Evolutionary conservation across 2,888 invertebrate species (phyloP).

Genomic region (Cantharis lateralis): DNA sequence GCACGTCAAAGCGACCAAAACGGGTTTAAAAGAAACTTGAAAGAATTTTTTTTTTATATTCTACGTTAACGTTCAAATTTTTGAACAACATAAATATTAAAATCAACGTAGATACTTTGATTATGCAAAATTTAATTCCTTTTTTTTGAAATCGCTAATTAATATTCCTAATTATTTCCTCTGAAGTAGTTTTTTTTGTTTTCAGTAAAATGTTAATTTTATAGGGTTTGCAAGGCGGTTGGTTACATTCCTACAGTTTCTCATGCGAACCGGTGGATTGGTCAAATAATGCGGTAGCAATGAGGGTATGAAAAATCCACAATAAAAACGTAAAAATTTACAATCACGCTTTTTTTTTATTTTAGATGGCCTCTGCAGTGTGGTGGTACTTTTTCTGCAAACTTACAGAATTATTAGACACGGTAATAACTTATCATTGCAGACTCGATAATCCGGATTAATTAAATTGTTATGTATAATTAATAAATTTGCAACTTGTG

Average conservation of each 20-base stretch:
- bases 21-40: too few relatives aligned
- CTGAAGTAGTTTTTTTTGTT: neutral
- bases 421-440: slow-evolving; percentile 46
- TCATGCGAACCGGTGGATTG: slow-evolving; percentile 76
- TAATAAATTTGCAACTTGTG: too few relatives aligned
- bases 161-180: neutral
- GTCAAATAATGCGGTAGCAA: slow-evolving; percentile 61
- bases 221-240: slow-evolving; percentile 50
- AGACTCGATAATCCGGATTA: too few relatives aligned
- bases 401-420: slow-evolving; percentile 61
- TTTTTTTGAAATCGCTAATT: too few relatives aligned
- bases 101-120: too few relatives aligned
- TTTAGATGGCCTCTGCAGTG: slow-evolving; percentile 55
- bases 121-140: too few relatives aligned
- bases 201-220: neutral
- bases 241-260: slow-evolving; percentile 67
- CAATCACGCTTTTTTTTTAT: neutral
- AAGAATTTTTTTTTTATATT: too few relatives aligned
- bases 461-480: too few relatives aligned
- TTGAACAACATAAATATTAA: too few relatives aligned
- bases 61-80: too few relatives aligned
- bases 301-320: slow-evolving; percentile 62
- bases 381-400: slow-evolving; percentile 62
- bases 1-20: too few relatives aligned
- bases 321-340: neutral